Conservation (phyloP, 2,113 vertebrate genomes). For the Hypomesus transpacificus region DNA sequence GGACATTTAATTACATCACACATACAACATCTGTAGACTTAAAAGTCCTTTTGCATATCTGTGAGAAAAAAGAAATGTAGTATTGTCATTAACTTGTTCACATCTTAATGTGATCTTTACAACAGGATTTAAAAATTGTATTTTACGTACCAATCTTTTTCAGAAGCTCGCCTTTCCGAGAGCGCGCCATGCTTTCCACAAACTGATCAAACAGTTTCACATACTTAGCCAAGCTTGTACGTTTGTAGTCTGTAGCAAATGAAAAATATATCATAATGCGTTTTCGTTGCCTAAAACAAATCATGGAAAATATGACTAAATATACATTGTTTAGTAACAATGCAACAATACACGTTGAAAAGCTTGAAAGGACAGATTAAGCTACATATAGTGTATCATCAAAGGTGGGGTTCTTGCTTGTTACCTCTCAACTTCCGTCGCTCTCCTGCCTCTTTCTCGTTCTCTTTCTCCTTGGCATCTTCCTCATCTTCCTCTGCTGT, state of each 20-base stretch:
- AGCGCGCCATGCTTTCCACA: constrained; percentile 79
- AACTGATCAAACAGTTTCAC: constrained; percentile 86
- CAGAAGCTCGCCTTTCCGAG: constrained; percentile 79
- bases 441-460: constrained; percentile 60
- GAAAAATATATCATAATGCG: neutral
- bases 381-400: too few species aligned
- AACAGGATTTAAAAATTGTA: neutral
- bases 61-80: constrained; percentile 28
- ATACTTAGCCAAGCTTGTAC: constrained; percentile 85
- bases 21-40: constrained; percentile 41
- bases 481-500: constrained; percentile 52
- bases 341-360: neutral
- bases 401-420: neutral
- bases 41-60: constrained; percentile 89
- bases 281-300: too few species aligned
- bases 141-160: constrained; percentile 78
- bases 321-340: too few species aligned
- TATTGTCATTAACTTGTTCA: neutral
- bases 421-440: constrained; percentile 77
- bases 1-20: neutral
- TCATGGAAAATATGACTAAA: too few species aligned
- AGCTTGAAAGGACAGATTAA: too few species aligned
- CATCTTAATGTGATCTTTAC: neutral
- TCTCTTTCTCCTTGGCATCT: constrained; percentile 59
- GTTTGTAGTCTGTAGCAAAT: constrained; percentile 81